Base-by-base conservation (phyloP, 2,797 vertebrate species). In the Falco columbarius region DNA sequence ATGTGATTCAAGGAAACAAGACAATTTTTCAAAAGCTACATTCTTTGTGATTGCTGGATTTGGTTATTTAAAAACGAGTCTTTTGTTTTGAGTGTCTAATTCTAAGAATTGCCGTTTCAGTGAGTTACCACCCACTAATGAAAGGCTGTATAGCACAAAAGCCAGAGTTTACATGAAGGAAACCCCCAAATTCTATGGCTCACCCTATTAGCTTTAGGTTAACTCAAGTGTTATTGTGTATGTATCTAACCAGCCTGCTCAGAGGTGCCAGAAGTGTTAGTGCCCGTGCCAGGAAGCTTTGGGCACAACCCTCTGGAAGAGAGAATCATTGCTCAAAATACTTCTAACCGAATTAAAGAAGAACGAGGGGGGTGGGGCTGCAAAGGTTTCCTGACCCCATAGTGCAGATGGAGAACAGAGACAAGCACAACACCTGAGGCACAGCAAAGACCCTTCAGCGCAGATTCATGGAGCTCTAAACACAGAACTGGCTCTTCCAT, bases 21-120 rank as follows among this genome's bases (percentile, higher is more conserved):
- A 74, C 13, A 2, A 55, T 94, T 96, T 95, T 95, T 92, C 86
- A 92, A 95, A 96, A 73, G 93, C 94, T 72, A 52, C 93, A 90
- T 96, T 96, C 92, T 89, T 96, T 94, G 58, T 32, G 63, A 94
- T 95, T 58, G 89, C 84, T 97, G 92, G 86, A 61, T 90, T 93
- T 86, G 55, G 92, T 96, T 97, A 94, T 89, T 97, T 89, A 19
- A 26, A 92, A 96, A 85, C 4, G 2, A 96, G 84, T 9, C 95
- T 70, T 97, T 96, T 96, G 96, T 96, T 96, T 84, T 65, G 65
- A 55, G 59, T 15, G 58, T 70, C 66, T 95, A 65, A 91, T 95
- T 93, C 96, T 91, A 93, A 97, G 93, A 97, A 94, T 27, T 94
- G 59, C 47, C 40, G 59, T 92, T 86, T 89, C 79, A 93, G 51